phyloP scores from a whole-genome alignment of 2,797 vertebrate species.

The Aphelocoma californica region DNA sequence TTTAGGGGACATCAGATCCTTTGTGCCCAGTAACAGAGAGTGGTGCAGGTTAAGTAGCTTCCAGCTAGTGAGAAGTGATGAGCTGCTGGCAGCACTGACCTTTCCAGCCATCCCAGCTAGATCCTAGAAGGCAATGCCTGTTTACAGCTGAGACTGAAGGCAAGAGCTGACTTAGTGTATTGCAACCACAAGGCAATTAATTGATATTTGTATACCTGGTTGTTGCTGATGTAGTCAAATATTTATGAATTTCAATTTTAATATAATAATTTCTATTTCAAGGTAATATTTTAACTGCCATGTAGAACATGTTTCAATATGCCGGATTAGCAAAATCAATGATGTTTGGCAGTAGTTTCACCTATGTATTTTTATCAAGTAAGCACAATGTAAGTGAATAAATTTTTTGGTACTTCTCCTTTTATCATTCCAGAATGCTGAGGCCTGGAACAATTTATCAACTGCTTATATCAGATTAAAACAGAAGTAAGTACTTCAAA shows the following conservation, averaged over 20 bases:
- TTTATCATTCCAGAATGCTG: slow-evolving; percentile 86
- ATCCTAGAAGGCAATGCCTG: background rate
- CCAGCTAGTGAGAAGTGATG: background rate
- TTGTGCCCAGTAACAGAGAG: background rate
- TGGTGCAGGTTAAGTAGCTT: background rate
- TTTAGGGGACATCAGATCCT: background rate
- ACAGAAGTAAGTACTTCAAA: slow-evolving; percentile 86
- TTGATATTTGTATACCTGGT: background rate
- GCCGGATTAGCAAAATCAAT: background rate
- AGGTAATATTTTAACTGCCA: background rate
- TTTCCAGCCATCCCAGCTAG: background rate
- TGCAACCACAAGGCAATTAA: background rate
- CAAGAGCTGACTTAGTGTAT: background rate
- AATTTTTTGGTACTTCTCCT: background rate
- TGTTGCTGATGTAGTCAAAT: background rate
- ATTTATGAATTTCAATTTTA: background rate
- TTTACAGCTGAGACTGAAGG: background rate
- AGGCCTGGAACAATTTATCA: slow-evolving; percentile 98
- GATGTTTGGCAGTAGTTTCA: background rate
- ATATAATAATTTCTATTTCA: background rate
- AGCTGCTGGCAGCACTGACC: background rate
- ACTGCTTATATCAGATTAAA: slow-evolving; percentile 92
- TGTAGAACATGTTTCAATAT: background rate
- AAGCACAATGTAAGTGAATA: background rate
- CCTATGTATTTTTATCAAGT: background rate